phyloP scores from a whole-genome alignment of 2,113 vertebrate species.

The Callionymus lyra region DNA sequence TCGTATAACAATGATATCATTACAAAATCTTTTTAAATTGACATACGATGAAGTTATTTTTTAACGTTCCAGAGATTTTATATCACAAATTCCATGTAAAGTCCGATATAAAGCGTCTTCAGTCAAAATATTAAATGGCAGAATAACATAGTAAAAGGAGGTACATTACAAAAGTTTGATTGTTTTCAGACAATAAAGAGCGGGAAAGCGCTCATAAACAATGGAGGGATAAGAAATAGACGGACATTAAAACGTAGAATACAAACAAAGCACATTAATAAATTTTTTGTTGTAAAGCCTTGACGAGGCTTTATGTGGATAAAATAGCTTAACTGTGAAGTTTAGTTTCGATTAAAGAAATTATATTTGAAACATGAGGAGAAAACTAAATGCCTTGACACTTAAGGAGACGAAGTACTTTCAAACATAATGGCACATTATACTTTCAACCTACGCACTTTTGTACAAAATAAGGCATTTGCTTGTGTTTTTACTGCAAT shows the following conservation, averaged over 20 bases:
- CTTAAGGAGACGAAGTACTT: constrained; percentile 73
- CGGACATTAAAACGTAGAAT: constrained; percentile 6
- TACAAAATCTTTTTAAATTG: constrained; percentile 81
- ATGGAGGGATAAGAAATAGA: constrained; percentile 24
- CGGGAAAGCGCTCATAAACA: constrained; percentile 53
- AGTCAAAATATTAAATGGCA: constrained; percentile 88
- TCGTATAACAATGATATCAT: constrained; percentile 66
- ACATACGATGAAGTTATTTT: constrained; percentile 78
- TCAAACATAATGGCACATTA: constrained; percentile 84
- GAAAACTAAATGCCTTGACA: constrained; percentile 37
- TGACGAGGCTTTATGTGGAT: constrained; percentile 33
- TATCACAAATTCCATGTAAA: constrained; percentile 90
- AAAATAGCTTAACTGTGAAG: constrained; percentile 30
- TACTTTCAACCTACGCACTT: constrained; percentile 88
- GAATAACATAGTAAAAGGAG: constrained; percentile 79
- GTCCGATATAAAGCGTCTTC: constrained; percentile 88
- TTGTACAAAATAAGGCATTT: constrained; percentile 99
- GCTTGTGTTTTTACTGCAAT: constrained; percentile 95
- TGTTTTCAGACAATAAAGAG: constrained; percentile 75
- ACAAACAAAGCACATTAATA: constrained; percentile 17
- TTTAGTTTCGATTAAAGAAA: constrained; percentile 19
- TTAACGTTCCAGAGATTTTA: constrained; percentile 74
- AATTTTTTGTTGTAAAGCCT: constrained; percentile 30
- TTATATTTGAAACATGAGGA: constrained; percentile 23
- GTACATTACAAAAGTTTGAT: constrained; percentile 78